These are phyloP conservation scores for Hypena proboscidalis DNA, from an alignment of 2,888 invertebrate genomes.

Conservation along the genomic window DNA sequence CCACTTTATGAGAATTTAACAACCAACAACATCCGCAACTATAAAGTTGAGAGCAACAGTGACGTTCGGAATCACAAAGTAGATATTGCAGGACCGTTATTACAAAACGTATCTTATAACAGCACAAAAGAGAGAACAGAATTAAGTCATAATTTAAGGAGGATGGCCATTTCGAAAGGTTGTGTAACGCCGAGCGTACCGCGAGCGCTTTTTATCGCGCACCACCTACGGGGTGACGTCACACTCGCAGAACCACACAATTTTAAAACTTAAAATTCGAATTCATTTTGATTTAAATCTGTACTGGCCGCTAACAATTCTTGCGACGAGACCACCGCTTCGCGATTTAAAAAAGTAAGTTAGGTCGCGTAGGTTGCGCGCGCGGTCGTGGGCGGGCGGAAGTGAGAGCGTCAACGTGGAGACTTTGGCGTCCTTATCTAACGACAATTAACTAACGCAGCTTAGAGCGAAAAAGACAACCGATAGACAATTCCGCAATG, in stretches of 20 bases:
- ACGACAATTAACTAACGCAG: slow-evolving; percentile 53
- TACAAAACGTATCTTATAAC: slow-evolving; percentile 64
- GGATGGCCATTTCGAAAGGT: slow-evolving; percentile 73
- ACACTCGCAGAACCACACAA: slow-evolving; percentile 50
- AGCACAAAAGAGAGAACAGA: slow-evolving; percentile 68
- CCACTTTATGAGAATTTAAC: slow-evolving; percentile 25
- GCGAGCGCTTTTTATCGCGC: slow-evolving; percentile 67
- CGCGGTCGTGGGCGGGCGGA: slow-evolving; percentile 80
- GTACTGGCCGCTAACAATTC: slow-evolving; percentile 58
- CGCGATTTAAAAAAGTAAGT: slow-evolving; percentile 76
- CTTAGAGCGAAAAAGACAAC: slow-evolving; percentile 59
- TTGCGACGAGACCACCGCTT: slow-evolving; percentile 67
- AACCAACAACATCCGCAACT: slow-evolving; percentile 19
- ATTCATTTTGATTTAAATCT: slow-evolving; percentile 44
- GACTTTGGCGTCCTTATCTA: slow-evolving; percentile 71
- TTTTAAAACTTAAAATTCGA: slow-evolving; percentile 48
- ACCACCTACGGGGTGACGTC: slow-evolving; percentile 80
- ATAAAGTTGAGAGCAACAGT: slow-evolving; percentile 46
- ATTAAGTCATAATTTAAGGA: slow-evolving; percentile 82
- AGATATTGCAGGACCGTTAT: slow-evolving; percentile 66
- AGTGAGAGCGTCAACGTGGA: slow-evolving; percentile 78
- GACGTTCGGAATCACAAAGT: slow-evolving; percentile 53
- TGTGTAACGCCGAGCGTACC: slow-evolving; percentile 58
- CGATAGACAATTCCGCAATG: slow-evolving; percentile 69
- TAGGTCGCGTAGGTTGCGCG: slow-evolving; percentile 73